A percentile compares a stretch with the other conserved stretches of the same genome.
phyloP scores from a whole-genome alignment of 2,888 invertebrate genomes.

The Zygothrica quintamaculata region DNA sequence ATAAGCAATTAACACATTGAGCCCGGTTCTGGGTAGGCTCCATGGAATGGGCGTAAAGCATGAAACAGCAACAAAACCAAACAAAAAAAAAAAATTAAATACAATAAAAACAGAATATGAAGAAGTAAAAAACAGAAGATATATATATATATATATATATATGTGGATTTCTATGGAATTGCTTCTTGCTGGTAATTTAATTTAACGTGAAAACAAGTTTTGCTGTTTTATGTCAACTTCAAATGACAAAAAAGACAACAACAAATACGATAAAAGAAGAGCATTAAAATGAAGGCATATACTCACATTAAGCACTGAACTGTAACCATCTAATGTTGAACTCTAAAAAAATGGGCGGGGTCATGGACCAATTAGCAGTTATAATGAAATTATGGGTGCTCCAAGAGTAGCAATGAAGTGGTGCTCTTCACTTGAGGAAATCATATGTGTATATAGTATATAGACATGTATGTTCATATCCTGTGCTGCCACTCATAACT shows the following conservation, averaged over 20 bases:
- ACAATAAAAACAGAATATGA: slow-evolving; percentile 26
- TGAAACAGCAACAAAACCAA: slow-evolving; percentile 52
- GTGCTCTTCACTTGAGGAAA: slow-evolving; percentile 25
- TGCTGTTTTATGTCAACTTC: slow-evolving; percentile 59
- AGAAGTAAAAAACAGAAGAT: slow-evolving; percentile 25
- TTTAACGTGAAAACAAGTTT: slow-evolving; percentile 76
- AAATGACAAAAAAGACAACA: slow-evolving; percentile 39
- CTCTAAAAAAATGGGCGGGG: slow-evolving; percentile 24
- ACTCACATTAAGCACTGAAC: slow-evolving; percentile 41
- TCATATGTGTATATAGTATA: too few species aligned
- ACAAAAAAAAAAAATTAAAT: too few species aligned
- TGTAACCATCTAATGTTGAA: slow-evolving; percentile 40
- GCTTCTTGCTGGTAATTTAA: slow-evolving; percentile 72
- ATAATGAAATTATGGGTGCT: slow-evolving; percentile 41
- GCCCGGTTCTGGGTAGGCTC: slow-evolving; percentile 31
- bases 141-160: slow-evolving; percentile 17
- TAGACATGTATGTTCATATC: slow-evolving; percentile 9
- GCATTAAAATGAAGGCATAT: slow-evolving; percentile 22
- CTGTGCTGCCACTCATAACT: slow-evolving; percentile 27
- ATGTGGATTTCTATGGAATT: slow-evolving; percentile 63
- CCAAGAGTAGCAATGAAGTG: neutral
- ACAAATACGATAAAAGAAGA: too few species aligned
- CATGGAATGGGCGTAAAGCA: slow-evolving; percentile 67
- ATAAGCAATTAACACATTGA: slow-evolving; percentile 76
- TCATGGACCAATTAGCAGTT: slow-evolving; percentile 66